Base-by-base conservation (phyloP, 1,140 invertebrate genomes). In the Halictus rubicundus region DNA sequence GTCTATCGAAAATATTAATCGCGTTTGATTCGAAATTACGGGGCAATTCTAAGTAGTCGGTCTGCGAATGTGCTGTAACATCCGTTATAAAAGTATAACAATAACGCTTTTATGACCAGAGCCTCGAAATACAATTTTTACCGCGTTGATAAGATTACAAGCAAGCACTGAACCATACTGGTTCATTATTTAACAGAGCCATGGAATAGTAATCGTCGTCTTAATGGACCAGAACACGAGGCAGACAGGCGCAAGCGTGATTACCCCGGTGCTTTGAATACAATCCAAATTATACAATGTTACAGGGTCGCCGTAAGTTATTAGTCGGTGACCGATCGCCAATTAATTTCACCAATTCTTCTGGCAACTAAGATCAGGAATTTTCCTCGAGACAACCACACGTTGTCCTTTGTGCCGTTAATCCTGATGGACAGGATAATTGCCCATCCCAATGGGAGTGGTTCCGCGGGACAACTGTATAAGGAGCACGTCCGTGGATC, bases 351-450 rank as follows among this genome's bases (percentile, higher is more conserved):
- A 3, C 4, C 6, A 19, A 27, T 37, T 59, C 32, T 25, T 42
- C n/a, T 1, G 16, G 1, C 23, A 16, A 25, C 39, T 16, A 8
- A n/a, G 12, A 5, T 25, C n/a, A 1, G 8, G 12, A n/a, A 39
- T 25, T 68, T 68, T 60, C 32, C 54, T 57, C 37, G 12, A 46
- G 42, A 46, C 42, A 12, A 59, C 25, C 9, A 14, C 63, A n/a
- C 19, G 23, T 21, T 25, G 23, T 25, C 63, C 19, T 54, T 21
- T 39, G 32, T 37, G 65, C 66, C 59, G 66, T 77, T 65, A 77
- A 77, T 79, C 46, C 37, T 32, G 27, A 69, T 37, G 66, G 78
- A 80, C 59, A 77, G 73, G 77, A 70, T 81, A 77, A 81, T 81
- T 70, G 79, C 66, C 9, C 42, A 49, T 81, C 70, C 65, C 5